Conservation (phyloP, 2,797 vertebrate genomes). For the Enteromius fasciolatus region DNA sequence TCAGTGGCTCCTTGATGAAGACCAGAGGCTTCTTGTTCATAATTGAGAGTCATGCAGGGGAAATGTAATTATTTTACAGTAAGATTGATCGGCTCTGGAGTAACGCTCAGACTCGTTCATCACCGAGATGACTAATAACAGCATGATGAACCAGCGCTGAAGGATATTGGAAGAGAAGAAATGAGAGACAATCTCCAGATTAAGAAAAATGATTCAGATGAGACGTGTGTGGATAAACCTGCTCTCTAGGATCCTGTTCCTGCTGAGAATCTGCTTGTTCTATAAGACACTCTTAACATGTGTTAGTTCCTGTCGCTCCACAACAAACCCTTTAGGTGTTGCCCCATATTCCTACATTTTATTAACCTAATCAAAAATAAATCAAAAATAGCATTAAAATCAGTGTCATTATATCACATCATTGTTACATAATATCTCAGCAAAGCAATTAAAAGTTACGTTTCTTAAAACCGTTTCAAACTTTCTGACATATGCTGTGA, state of each 20-base stretch:
- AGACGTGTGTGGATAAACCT: conserved; percentile 8
- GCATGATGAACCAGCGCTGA: conserved; percentile 36
- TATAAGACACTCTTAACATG: not conserved
- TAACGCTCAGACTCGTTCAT: conserved; percentile 30
- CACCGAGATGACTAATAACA: conserved; percentile 44
- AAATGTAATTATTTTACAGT: conserved; percentile 37
- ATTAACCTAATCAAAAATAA: not conserved
- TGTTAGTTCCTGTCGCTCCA: not conserved
- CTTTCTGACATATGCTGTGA: too few species aligned
- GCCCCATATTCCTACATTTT: not conserved
- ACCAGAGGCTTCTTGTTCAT: conserved; percentile 7
- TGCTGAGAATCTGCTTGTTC: not conserved
- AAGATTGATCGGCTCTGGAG: conserved; percentile 33
- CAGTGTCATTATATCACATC: too few species aligned
- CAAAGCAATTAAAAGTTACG: too few species aligned
- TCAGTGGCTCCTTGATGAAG: not conserved
- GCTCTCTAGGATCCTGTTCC: not conserved
- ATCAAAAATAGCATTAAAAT: not conserved
- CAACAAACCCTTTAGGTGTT: not conserved
- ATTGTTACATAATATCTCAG: too few species aligned
- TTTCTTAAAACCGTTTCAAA: too few species aligned
- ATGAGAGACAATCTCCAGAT: conserved; percentile 41
- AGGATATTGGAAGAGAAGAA: conserved; percentile 21
- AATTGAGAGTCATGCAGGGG: conserved; percentile 23
- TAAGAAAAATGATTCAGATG: conserved; percentile 48